A percentile compares a stretch with the other conserved stretches of the same genome.
Evolutionary conservation across 1,140 invertebrate genomes (phyloP).

Genomic region (Caenorhabditis inopinata): DNA sequence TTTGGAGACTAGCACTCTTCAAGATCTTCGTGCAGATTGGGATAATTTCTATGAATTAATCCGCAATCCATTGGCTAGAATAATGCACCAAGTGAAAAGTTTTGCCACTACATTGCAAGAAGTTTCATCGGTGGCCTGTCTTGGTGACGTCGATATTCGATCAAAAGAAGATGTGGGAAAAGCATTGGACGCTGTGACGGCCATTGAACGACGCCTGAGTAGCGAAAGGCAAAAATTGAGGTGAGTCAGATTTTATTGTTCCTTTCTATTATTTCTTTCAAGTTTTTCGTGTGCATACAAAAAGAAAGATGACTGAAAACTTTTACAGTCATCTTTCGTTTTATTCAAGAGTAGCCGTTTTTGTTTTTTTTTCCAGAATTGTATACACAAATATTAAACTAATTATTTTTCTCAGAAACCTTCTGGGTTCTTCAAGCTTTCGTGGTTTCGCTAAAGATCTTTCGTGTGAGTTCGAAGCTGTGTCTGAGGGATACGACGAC

Average conservation of each 20-base stretch:
- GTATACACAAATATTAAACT: background rate
- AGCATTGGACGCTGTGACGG: slow-evolving; percentile 30
- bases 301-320: background rate
- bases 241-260: slow-evolving; percentile 27
- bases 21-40: slow-evolving; percentile 30
- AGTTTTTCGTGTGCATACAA: slow-evolving; percentile 3
- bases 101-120: background rate
- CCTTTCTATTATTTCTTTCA: too few relatives aligned
- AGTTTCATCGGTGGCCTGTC: slow-evolving; percentile 25
- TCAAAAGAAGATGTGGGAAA: slow-evolving; percentile 39
- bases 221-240: slow-evolving; percentile 42
- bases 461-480: slow-evolving; percentile 14
- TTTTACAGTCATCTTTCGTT: too few relatives aligned
- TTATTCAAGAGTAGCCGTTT: background rate
- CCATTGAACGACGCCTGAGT: slow-evolving; percentile 23
- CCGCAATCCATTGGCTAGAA: background rate
- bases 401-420: slow-evolving; percentile 5
- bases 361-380: background rate
- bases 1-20: background rate
- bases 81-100: slow-evolving; percentile 23
- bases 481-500: slow-evolving; percentile 43
- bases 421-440: slow-evolving; percentile 19
- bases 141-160: slow-evolving; percentile 28
- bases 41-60: background rate
- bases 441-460: slow-evolving; percentile 15